These are phyloP conservation scores for Oxyruncus cristatus DNA, from an alignment of 2,113 vertebrate species.

Conservation along the genomic window DNA sequence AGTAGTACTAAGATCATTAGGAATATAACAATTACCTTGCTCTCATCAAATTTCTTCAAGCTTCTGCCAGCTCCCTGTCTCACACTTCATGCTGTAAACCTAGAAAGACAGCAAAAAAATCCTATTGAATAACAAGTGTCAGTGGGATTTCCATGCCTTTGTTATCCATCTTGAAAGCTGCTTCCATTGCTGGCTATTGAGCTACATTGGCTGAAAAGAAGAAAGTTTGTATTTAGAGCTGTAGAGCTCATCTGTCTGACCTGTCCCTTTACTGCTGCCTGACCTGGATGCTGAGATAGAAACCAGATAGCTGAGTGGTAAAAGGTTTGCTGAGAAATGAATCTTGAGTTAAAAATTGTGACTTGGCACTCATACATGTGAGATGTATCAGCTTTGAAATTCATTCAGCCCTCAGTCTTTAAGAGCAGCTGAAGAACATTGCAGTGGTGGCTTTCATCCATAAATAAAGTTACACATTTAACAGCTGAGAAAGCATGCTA, in stretches of 20 bases:
- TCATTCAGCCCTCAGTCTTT: slow-evolving; percentile 28
- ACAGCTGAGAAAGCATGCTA: not conserved
- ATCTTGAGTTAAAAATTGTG: not conserved
- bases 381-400: not conserved
- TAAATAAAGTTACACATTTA: slow-evolving; percentile 15
- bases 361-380: not conserved
- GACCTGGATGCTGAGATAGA: not conserved
- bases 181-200: not conserved
- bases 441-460: slow-evolving; percentile 38
- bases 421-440: slow-evolving; percentile 13
- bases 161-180: not conserved
- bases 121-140: not conserved
- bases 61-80: not conserved
- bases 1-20: not conserved
- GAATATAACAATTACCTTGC: not conserved
- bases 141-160: not conserved
- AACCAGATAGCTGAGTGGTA: not conserved
- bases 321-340: not conserved
- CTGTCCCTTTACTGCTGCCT: not conserved
- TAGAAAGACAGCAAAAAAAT: not conserved
- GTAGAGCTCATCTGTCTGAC: not conserved
- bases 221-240: not conserved
- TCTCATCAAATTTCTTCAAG: not conserved
- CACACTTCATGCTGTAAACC: not conserved
- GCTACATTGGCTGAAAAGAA: not conserved